These are phyloP conservation scores for Laterallus jamaicensis DNA, from an alignment of 2,113 vertebrate genomes.

Conservation along the genomic window DNA sequence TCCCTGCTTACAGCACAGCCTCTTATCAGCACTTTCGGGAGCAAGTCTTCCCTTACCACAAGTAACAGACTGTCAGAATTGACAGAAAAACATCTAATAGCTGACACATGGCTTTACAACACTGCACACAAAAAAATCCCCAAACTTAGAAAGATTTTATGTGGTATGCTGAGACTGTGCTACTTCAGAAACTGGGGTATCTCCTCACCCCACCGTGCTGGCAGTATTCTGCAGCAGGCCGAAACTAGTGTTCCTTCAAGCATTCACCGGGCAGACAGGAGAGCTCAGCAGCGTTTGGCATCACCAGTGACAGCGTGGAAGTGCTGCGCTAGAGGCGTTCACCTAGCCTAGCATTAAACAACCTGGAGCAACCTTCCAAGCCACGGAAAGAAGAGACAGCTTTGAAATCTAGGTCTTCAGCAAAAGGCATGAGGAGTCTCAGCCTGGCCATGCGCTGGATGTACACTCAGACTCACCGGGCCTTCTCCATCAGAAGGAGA, in stretches of 20 bases:
- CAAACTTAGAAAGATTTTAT: background rate
- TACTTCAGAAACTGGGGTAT: background rate
- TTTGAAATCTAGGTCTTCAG: background rate
- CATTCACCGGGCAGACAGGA: background rate
- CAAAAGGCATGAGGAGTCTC: background rate
- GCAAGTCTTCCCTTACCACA: background rate
- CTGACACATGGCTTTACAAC: background rate
- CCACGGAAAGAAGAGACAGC: background rate
- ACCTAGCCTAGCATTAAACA: background rate
- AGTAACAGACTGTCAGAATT: background rate
- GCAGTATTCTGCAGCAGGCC: background rate
- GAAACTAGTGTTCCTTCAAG: background rate
- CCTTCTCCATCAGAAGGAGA: background rate
- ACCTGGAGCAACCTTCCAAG: background rate
- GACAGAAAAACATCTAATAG: background rate
- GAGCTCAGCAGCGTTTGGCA: too few relatives aligned
- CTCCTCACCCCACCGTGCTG: background rate
- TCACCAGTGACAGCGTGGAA: background rate
- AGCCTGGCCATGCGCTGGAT: accelerated
- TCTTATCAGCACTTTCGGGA: background rate
- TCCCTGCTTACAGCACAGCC: background rate
- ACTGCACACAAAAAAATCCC: background rate
- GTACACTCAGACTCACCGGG: accelerated
- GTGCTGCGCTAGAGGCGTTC: background rate
- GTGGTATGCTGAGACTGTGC: accelerated